Base-by-base conservation (phyloP, 1,140 invertebrate species). In the Diabrotica undecimpunctata region DNA sequence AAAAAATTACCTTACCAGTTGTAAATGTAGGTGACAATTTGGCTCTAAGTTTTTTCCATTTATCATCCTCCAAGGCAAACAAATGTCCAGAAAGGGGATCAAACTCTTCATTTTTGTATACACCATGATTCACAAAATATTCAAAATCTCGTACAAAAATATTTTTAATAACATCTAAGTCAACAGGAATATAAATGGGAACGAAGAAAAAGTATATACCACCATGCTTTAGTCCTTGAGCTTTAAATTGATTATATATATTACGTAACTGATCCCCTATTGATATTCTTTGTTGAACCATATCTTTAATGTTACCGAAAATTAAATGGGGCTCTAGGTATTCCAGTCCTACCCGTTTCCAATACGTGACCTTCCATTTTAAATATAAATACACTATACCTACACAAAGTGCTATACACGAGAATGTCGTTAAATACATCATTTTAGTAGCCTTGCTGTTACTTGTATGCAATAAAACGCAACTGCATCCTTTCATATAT, bases 1-100 rank as follows among this genome's bases (percentile, higher is more conserved):
- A 25, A 25, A 25, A 25, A 25, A 2, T 25, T 25, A 11, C 8
- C 57, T 82, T 83, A 0, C 78, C 79, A 39, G 79, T 78, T 0
- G 82, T 80, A 68, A 85, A 84, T 7, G 82, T 79, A n/a, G 81
- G 81, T 4, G 79, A 79, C 25, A 84, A 61, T 64, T 80, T 79
- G 5, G 54, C 63, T 57, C 83, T 65, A 3, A 84, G 65, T 57
- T 74, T 70, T 67, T 78, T 83, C 83, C 83, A 85, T 63, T 78
- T 71, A 50, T 73, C 66, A 13, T 79, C 82, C 13, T 73, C 70
- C n/a, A 81, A 51, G 7, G 66, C 70, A 54, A 85, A 79, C 46
- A 87, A 69, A 58, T 83, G 79, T 5, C 77, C 78, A 5, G 77
- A 74, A 0, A 87, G 51, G 5, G 79, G 74, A 62, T 85, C 82